phyloP scores from a whole-genome alignment of 2,888 invertebrate species.

The Agrotis clavis region DNA sequence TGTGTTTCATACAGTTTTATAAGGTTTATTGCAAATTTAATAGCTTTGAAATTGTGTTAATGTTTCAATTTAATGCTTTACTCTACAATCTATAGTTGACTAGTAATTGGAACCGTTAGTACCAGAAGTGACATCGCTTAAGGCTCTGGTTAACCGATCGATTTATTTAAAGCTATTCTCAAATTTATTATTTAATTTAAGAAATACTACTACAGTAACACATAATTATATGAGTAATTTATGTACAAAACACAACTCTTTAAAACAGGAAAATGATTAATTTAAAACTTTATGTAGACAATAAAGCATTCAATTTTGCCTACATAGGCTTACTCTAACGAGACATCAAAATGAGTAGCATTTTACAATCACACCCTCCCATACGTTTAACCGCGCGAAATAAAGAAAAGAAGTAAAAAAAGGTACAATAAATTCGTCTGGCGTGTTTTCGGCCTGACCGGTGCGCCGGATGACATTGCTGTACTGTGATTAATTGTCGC shows the following conservation, averaged over 20 bases:
- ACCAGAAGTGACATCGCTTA: background rate
- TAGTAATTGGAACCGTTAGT: conserved; percentile 19
- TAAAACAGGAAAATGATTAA: background rate
- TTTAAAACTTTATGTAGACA: background rate
- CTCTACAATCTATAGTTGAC: background rate
- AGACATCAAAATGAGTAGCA: conserved; percentile 18
- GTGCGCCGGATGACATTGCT: conserved; percentile 88
- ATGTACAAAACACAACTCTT: no score
- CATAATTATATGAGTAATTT: no score
- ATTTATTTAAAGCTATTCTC: background rate
- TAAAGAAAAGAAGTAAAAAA: conserved; percentile 62
- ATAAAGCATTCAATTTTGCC: background rate
- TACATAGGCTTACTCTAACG: background rate
- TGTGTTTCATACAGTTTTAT: background rate
- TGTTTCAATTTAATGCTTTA: background rate
- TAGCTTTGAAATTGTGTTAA: no score
- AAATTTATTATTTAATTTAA: background rate
- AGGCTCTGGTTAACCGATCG: background rate
- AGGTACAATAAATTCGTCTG: conserved; percentile 80
- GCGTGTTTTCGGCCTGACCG: conserved; percentile 81
- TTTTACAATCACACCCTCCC: conserved; percentile 59
- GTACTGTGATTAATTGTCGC: conserved; percentile 90
- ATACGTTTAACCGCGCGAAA: conserved; percentile 56
- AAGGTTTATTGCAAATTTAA: background rate
- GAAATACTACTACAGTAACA: background rate